Conservation (phyloP, 2,888 invertebrate genomes). For the Heliconius ismenius region DNA sequence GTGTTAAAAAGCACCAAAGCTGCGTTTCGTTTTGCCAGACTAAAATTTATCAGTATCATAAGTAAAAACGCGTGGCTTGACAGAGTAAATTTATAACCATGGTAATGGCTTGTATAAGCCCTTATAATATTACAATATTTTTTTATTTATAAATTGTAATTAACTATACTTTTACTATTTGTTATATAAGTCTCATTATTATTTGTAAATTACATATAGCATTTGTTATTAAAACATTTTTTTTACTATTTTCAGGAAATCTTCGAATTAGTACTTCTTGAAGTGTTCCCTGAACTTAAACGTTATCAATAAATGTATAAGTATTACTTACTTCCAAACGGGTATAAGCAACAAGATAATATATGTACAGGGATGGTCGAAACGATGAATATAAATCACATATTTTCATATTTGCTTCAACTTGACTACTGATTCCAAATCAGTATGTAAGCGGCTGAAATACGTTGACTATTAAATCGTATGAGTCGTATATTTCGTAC, state of each 20-base stretch:
- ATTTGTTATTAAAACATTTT: slow-evolving; percentile 17
- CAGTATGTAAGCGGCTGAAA: slow-evolving; percentile 2
- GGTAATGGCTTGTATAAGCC: neutral
- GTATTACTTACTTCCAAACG: slow-evolving; percentile 23
- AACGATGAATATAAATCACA: slow-evolving; percentile 12
- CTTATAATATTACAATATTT: no score
- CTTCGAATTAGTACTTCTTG: slow-evolving; percentile 84
- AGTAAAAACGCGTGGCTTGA: neutral
- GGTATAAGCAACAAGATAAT: slow-evolving; percentile 27
- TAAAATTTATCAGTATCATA: neutral
- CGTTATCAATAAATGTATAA: slow-evolving; percentile 65
- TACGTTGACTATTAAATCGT: neutral
- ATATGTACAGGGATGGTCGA: slow-evolving; percentile 35
- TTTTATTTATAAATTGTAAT: no score
- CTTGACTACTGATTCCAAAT: slow-evolving; percentile 14
- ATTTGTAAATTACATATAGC: neutral
- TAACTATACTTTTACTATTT: no score
- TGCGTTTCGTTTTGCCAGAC: neutral
- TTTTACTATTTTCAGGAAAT: slow-evolving; percentile 82
- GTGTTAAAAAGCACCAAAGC: neutral
- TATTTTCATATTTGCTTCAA: slow-evolving; percentile 27
- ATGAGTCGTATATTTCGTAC: neutral
- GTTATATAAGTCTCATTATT: neutral
- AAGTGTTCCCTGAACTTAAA: slow-evolving; percentile 87
- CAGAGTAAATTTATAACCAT: neutral